Base-by-base conservation (phyloP, 1,140 invertebrate genomes). In the Ips typographus region DNA sequence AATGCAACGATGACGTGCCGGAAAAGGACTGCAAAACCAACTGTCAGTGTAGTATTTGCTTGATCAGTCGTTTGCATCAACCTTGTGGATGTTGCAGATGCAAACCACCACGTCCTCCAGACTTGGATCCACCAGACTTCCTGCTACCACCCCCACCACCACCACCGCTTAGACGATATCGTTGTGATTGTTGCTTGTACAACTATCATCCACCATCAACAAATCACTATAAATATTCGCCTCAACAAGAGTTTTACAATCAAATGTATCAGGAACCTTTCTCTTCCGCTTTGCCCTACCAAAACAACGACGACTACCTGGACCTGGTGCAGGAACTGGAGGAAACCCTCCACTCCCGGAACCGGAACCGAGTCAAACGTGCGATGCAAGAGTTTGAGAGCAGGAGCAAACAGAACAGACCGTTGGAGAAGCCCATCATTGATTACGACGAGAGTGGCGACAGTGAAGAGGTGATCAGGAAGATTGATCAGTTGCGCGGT, bases 361-460 rank as follows among this genome's bases (percentile, higher is more conserved):
- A 79, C 58, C 71, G 73, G 44, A 72, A 75, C 39, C 70, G 79
- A 42, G 79, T 80, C 0, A 66, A 71, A 53, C 75, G 72, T 57
- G 74, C 78, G 1, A 77, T 78, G 73, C 57, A 73, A 41, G 76
- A 77, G 59, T 80, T 80, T 61, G 79, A 80, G 68, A 71, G 73
- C 51, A 68, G 61, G 40, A 78, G 77, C 71, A 76, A 74, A 38
- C 73, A 77, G 40, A 80, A 79, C 56, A 72, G 76, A 62, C 75
- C 74, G 59, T 67, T 79, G 40, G 77, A 77, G 39, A 77, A 72
- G 58, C 76, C 78, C 1, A 73, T 79, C 22, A 77, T 77, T 40
- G 70, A 78, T 8, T 77, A 78, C 59, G 77, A 78, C 37, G 74
- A 77, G 22, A 53, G 55, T 1, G 67, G 65, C 41, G 63, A 76